Evolutionary conservation across 2,888 invertebrate species (phyloP).

Genomic region (Drosophila pegasa): DNA sequence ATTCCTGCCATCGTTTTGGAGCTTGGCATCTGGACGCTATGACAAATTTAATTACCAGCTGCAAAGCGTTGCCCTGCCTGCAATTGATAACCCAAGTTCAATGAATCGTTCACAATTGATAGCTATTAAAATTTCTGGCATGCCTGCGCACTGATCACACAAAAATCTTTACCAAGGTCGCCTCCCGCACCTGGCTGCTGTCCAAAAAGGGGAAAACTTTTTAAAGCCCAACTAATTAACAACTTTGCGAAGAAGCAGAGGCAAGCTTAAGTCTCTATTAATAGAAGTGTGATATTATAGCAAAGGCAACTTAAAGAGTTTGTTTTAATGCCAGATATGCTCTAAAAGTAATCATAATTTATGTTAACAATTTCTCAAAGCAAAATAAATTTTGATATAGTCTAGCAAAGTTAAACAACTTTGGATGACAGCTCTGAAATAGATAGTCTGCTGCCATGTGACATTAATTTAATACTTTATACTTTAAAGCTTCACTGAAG

Average conservation of each 20-base stretch:
- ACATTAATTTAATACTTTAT: too few relatives aligned
- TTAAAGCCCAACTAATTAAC: conserved; percentile 43
- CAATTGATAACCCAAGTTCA: conserved; percentile 72
- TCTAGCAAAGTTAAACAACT: too few relatives aligned
- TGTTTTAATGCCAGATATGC: too few relatives aligned
- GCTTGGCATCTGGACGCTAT: conserved; percentile 60
- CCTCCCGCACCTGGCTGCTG: conserved; percentile 3
- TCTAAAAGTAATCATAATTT: not conserved
- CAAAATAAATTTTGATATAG: too few relatives aligned
- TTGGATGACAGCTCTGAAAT: not conserved
- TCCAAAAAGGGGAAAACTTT: conserved; percentile 5
- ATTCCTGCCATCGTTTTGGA: not conserved
- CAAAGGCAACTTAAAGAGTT: not conserved
- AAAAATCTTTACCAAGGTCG: conserved; percentile 42
- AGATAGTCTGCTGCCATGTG: too few relatives aligned
- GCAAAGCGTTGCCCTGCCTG: conserved; percentile 49
- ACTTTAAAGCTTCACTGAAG: too few relatives aligned
- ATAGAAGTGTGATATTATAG: not conserved
- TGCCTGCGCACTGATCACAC: conserved; percentile 44
- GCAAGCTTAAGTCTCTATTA: not conserved
- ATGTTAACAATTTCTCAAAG: too few relatives aligned
- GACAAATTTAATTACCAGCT: conserved; percentile 74
- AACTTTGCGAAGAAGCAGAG: conserved; percentile 1
- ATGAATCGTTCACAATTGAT: conserved; percentile 67
- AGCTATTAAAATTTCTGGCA: conserved; percentile 66